phyloP scores from a whole-genome alignment of 1,140 invertebrate genomes.

The Drosophila pachea region DNA sequence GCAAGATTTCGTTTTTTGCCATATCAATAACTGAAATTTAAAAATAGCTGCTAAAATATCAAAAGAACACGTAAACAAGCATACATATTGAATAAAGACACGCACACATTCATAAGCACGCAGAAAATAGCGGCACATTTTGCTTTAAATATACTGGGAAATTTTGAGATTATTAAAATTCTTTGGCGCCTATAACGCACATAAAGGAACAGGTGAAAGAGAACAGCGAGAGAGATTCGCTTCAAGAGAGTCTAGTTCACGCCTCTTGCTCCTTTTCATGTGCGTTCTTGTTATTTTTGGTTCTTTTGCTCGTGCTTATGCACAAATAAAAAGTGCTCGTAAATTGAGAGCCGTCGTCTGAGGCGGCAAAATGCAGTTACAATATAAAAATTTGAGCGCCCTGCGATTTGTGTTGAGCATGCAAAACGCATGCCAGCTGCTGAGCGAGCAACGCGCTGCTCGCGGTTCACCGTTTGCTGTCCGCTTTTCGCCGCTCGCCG shows the following conservation, averaged over 20 bases:
- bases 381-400: constrained; percentile 53
- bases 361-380: constrained; percentile 56
- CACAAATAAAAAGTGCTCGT: constrained; percentile 24
- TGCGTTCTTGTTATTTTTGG: neutral
- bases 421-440: constrained; percentile 35
- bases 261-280: constrained; percentile 3
- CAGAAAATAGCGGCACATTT: constrained; percentile 47
- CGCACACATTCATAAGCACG: constrained; percentile 11
- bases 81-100: constrained; percentile 23
- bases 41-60: constrained; percentile 58
- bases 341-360: constrained; percentile 46
- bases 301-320: constrained; percentile 7
- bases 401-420: constrained; percentile 46
- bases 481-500: neutral
- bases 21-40: constrained; percentile 76
- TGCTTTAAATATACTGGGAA: constrained; percentile 67
- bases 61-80: constrained; percentile 44
- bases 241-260: neutral
- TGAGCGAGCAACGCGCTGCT: constrained; percentile 13
- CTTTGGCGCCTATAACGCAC: constrained; percentile 10
- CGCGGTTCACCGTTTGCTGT: too few relatives aligned
- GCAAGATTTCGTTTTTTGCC: constrained; percentile 65
- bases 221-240: neutral
- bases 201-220: constrained; percentile 34
- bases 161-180: constrained; percentile 56